Evolutionary conservation across 2,888 invertebrate species (phyloP).

Genomic region (Cabera pusaria): DNA sequence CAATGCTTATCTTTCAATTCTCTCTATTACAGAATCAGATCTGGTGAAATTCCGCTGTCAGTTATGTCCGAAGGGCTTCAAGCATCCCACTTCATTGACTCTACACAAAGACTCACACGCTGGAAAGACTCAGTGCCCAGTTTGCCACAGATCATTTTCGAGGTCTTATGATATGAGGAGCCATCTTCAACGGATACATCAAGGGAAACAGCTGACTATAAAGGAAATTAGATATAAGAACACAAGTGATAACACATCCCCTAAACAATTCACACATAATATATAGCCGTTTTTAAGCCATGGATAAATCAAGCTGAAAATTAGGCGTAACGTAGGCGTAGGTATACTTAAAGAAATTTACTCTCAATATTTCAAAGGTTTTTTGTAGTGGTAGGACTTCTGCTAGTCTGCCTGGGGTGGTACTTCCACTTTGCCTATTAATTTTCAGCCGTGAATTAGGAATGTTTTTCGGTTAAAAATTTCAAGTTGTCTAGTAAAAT

Average conservation of each 20-base stretch:
- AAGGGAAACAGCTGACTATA: conserved; percentile 78
- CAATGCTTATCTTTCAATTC: no score
- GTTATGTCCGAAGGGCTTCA: conserved; percentile 85
- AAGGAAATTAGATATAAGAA: conserved; percentile 78
- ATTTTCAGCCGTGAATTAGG: no score
- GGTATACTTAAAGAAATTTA: no score
- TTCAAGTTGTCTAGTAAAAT: no score
- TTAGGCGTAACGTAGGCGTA: no score
- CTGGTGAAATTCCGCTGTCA: conserved; percentile 84
- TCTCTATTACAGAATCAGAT: conserved; percentile 75
- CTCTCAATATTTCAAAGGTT: no score
- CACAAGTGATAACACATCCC: conserved; percentile 60
- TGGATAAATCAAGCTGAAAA: no score
- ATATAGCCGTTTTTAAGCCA: no score
- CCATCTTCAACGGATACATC: conserved; percentile 84
- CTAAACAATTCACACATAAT: conserved; percentile 71
- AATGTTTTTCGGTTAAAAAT: no score
- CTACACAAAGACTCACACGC: conserved; percentile 85
- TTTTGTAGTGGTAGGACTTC: no score
- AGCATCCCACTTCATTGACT: conserved; percentile 85
- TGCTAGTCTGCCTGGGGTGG: no score
- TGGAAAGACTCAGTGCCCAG: conserved; percentile 85
- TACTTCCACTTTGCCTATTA: no score
- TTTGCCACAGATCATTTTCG: conserved; percentile 84
- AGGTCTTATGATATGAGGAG: conserved; percentile 85